Conservation (phyloP, 2,113 vertebrate species). For the Formicarius rufipectus region DNA sequence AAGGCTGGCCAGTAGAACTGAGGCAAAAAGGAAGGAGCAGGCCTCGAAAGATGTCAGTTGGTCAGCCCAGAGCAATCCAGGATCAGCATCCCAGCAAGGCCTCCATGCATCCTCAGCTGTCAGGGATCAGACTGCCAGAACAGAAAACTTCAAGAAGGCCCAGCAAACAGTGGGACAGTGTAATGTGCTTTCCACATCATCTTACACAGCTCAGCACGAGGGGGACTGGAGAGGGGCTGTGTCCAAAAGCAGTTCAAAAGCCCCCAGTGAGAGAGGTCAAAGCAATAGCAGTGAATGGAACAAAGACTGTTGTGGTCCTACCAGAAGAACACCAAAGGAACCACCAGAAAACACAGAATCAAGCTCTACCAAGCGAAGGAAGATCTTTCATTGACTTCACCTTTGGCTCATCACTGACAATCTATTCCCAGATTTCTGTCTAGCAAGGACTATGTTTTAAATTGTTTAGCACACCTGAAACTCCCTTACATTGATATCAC, state of each 20-base stretch:
- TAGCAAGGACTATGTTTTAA: conserved; percentile 6
- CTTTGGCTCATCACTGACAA: background rate
- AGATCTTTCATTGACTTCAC: conserved; percentile 21
- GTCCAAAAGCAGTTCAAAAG: background rate
- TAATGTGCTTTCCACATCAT: background rate
- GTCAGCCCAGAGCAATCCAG: background rate
- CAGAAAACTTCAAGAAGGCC: background rate
- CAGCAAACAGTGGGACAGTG: background rate
- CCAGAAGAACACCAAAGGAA: background rate
- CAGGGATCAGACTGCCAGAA: background rate
- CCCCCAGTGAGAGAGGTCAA: background rate
- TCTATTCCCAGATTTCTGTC: background rate
- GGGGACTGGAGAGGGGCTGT: background rate
- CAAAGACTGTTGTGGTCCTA: background rate
- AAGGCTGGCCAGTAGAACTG: conserved; percentile 54
- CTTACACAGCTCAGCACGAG: background rate
- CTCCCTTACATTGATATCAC: background rate
- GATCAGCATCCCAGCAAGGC: background rate
- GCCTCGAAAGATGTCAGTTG: background rate
- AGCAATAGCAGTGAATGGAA: background rate
- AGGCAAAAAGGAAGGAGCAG: background rate
- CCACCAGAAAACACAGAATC: background rate
- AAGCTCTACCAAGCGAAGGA: conserved; percentile 56
- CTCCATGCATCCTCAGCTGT: background rate
- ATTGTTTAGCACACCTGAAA: background rate